Base-by-base conservation (phyloP, 2,113 vertebrate genomes). In the Mirza zaza region DNA sequence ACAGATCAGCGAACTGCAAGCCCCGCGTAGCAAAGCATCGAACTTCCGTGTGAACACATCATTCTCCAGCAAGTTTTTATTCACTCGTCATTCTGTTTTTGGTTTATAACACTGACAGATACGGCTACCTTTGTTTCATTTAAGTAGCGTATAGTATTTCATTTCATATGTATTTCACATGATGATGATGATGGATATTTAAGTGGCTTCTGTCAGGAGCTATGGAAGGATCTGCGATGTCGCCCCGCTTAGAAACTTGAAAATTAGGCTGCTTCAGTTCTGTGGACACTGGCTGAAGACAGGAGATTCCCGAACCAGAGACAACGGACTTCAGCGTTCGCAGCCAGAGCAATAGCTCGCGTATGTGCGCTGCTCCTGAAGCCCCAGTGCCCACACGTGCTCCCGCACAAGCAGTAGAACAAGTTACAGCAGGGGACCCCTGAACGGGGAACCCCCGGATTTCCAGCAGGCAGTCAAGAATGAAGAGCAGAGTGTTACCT, bases 281-380 rank as follows among this genome's bases (percentile, higher is more conserved):
- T 59, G 10, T 11, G 52, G 23, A 14, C 27, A 1, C 21, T 76
- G 96, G n/a, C 2, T 25, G 55, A 85, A 76, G 87, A 82, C 8
- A 21, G 1, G 21, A 76, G 81, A 48, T 57, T 87, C 68, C 7
- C 4, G 20, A 9, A 2, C 55, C 75, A 71, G 82, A 94, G 42
- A 87, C 12, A 11, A 55, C 45, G 32, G 65, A 61, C 39, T 61
- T 71, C 27, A 45, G 75, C 25, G 27, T 48, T 36, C 18, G 75
- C 12, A 57, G 48, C 20, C 42, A 75, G 75, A 59, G 57, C 65
- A 67, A 29, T 6, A 21, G 73, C 12, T 36, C 25, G 61, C 17
- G 7, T n/a, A 15, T 12, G 27, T 23, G 39, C 0, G 0, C 36
- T n/a, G 70, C 4, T 21, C 50, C 36, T 34, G 17, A 6, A 21